Evolutionary conservation across 2,888 invertebrate species (phyloP), one percentile per base, ranked within the genome.

Genomic region (Atethmia centrago): DNA sequence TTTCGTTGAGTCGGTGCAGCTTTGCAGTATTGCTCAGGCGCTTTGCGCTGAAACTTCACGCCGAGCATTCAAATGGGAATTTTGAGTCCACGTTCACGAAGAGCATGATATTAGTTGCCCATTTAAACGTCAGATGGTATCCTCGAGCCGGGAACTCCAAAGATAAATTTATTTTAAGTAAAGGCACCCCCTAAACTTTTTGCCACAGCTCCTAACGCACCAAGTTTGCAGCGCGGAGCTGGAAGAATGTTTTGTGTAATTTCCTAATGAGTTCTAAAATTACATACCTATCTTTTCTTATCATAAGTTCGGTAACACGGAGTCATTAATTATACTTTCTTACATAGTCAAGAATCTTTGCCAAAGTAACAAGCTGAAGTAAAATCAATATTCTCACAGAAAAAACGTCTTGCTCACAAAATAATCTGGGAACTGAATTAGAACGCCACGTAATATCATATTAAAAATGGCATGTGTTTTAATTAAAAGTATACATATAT

Each of bases 21-120:
- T 74, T 77, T 87, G 82, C 82, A 74, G 79, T 69, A 74, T 78
- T 79, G 71, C 74, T 69, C 71, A 64, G 69, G 71, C 62, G 65
- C 73, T 83, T 74, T 82, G 79, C 71, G 62, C 70, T 80, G 61
- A 67, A 85, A 87, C 79, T 88, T 87, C 74, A 70, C 81, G 72
- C 74, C 65, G 61, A 80, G 75, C 73, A 83, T 83, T 82, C 83
- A 88, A 88, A 88, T 85, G 77, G 79, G 84, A 83, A 85, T 84
- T 88, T 87, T 85, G 81, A 87, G 82, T 77, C 75, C 79, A 80
- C 80, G 80, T 77, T 82, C 75, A 77, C 82, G 69, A 74, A 70
- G 77, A 84, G 77, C 31, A 75, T 82, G 80, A 84, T 87, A 87
- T 88, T 87, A 87, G 81, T 80, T 80, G 83, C 81, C 74, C 69